A percentile compares a stretch with the other conserved stretches of the same genome.
Evolutionary conservation across 64 coral and sea anemone species (phyloP).

Genomic region (Pocillopora damicornis): DNA sequence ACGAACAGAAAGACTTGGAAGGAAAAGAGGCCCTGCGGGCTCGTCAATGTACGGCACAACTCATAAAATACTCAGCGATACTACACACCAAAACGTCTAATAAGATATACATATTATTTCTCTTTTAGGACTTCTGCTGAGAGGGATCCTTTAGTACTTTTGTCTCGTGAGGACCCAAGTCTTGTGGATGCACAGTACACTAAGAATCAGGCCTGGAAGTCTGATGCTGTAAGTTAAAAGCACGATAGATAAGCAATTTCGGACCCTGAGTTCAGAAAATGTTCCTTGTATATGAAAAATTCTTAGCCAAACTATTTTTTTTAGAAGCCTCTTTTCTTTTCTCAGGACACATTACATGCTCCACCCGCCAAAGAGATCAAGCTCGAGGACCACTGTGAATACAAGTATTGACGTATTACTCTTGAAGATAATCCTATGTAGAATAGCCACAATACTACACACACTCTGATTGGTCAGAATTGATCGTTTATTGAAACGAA

Average conservation of each 20-base stretch:
- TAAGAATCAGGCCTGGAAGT: slow-evolving; percentile 99
- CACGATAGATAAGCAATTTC: no score
- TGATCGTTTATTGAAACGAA: no score
- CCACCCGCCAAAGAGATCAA: slow-evolving; percentile 92
- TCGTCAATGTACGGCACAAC: no score
- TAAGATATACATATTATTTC: background rate
- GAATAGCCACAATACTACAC: no score
- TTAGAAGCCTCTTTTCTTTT: background rate
- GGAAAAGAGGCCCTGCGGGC: no score
- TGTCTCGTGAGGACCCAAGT: slow-evolving; percentile 71
- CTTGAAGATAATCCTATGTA: no score
- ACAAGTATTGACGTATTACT: slow-evolving; percentile 48
- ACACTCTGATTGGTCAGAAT: no score
- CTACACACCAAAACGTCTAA: background rate
- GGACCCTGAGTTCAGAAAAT: no score
- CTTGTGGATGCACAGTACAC: slow-evolving; percentile 96
- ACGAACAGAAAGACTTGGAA: no score
- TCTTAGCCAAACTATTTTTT: background rate
- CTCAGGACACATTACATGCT: slow-evolving; percentile 88
- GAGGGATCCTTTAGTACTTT: slow-evolving; percentile 80
- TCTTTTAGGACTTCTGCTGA: slow-evolving; percentile 75
- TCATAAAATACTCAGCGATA: no score
- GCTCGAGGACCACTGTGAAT: slow-evolving; percentile 92
- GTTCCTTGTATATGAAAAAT: background rate
- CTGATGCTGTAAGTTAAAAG: slow-evolving; percentile 78